phyloP scores from a whole-genome alignment of 2,797 vertebrate genomes.

The Enteromius afrohamiltoni region DNA sequence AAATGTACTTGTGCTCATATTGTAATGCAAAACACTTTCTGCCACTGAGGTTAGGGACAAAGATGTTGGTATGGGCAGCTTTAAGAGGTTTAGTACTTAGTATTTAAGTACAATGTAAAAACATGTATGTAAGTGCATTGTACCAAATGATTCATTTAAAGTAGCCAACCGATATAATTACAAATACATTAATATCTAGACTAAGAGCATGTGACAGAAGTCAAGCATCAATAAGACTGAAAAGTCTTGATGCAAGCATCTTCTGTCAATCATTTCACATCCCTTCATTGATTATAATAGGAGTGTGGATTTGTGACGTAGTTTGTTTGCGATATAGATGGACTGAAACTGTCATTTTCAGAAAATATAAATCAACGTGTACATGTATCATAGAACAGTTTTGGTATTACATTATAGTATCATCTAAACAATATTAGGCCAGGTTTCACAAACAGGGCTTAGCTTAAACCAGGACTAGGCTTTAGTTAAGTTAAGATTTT shows the following conservation, averaged over 20 bases:
- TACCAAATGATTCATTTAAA: too few species aligned
- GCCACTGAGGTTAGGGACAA: too few species aligned
- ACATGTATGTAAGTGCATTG: too few species aligned
- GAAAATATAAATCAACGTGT: neutral
- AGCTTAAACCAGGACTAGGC: too few species aligned
- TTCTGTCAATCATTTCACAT: neutral
- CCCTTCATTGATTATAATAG: neutral
- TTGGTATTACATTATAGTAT: neutral
- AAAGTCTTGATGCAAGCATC: neutral
- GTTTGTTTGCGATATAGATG: neutral
- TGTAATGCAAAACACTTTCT: too few species aligned
- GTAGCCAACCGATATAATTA: too few species aligned
- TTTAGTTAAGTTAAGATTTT: too few species aligned
- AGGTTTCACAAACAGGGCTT: too few species aligned
- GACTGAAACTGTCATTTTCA: neutral
- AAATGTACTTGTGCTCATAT: too few species aligned
- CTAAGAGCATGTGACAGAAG: neutral
- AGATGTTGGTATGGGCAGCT: too few species aligned
- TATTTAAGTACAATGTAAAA: too few species aligned
- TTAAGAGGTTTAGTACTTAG: too few species aligned
- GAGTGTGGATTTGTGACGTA: neutral
- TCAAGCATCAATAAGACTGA: neutral
- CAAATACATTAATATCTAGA: neutral
- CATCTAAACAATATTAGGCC: neutral
- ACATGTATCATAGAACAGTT: neutral